These are phyloP conservation scores for Cotesia vestalis DNA, from an alignment of 1,140 invertebrate species.

Conservation along the genomic window DNA sequence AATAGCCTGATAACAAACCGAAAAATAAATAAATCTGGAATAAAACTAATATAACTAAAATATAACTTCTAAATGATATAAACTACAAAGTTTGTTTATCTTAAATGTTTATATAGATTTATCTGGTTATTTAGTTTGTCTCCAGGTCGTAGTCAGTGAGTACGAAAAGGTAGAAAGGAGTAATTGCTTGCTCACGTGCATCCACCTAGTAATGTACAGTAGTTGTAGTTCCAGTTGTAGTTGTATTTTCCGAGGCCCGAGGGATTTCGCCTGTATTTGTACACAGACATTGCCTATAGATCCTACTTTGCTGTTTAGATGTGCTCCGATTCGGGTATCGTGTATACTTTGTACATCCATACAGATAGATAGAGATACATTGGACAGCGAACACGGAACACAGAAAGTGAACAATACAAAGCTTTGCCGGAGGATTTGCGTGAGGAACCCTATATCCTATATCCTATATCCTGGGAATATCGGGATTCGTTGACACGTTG, in stretches of 20 bases:
- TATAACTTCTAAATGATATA: not conserved
- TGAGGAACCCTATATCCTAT: slow-evolving; percentile 17
- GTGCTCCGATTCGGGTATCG: no score
- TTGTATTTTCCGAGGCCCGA: not conserved
- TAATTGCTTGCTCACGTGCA: slow-evolving; percentile 6
- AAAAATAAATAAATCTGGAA: not conserved
- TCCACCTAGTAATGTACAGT: not conserved
- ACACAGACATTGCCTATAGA: not conserved
- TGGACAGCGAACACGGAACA: no score
- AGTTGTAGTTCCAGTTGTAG: not conserved
- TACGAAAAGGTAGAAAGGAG: slow-evolving; percentile 8
- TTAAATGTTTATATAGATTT: not conserved
- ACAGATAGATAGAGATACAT: no score
- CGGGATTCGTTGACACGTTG: slow-evolving; percentile 32
- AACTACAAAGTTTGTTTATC: slow-evolving; percentile 1
- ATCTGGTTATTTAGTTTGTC: slow-evolving; percentile 25
- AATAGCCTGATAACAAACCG: no score
- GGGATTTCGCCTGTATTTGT: slow-evolving; percentile 17
- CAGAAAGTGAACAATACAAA: not conserved
- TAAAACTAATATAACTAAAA: not conserved
- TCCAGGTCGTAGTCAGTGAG: not conserved
- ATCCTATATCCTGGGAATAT: slow-evolving; percentile 15
- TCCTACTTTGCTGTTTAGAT: no score
- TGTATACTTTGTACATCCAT: no score
- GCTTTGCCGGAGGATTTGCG: slow-evolving; percentile 30